Evolutionary conservation across 2,888 invertebrate species (phyloP).

Genomic region (Drymonia ruficornis): DNA sequence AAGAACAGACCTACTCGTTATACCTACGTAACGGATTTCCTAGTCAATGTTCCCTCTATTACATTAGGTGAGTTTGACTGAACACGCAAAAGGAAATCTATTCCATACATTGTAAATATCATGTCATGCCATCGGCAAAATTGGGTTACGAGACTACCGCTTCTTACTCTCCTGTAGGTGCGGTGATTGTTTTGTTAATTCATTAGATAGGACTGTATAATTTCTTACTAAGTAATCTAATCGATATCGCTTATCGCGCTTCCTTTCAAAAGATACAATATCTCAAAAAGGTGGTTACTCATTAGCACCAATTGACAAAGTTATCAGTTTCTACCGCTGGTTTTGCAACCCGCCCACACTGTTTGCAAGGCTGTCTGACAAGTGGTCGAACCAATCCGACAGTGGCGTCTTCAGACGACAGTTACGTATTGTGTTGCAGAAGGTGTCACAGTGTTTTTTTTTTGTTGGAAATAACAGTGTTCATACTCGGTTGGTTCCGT

Average conservation of each 20-base stretch:
- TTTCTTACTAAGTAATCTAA: neutral
- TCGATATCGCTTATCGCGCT: slow-evolving; percentile 8
- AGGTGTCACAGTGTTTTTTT: slow-evolving; percentile 36
- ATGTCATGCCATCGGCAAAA: too few relatives aligned
- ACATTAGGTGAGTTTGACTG: too few relatives aligned
- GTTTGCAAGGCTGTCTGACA: slow-evolving; percentile 24
- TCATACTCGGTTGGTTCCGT: slow-evolving; percentile 43
- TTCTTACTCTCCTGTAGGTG: too few relatives aligned
- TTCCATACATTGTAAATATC: too few relatives aligned
- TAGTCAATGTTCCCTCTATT: too few relatives aligned
- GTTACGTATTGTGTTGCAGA: slow-evolving; percentile 51
- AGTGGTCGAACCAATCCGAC: slow-evolving; percentile 26
- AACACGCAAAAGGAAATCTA: too few relatives aligned
- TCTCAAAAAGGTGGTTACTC: slow-evolving; percentile 34
- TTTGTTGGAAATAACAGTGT: slow-evolving; percentile 40
- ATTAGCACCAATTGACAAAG: slow-evolving; percentile 46
- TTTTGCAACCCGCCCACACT: slow-evolving; percentile 32
- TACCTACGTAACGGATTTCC: too few relatives aligned
- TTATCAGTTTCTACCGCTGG: slow-evolving; percentile 34
- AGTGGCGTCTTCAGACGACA: slow-evolving; percentile 44
- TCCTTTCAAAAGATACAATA: slow-evolving; percentile 29
- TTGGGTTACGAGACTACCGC: too few relatives aligned
- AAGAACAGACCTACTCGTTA: too few relatives aligned
- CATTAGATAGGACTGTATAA: too few relatives aligned
- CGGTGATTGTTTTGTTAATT: too few relatives aligned